Percentiles rank a stretch among this genome's conserved stretches.
These are phyloP conservation scores for Hedychridium roseum DNA, from an alignment of 2,888 invertebrate genomes.

Conservation along the genomic window DNA sequence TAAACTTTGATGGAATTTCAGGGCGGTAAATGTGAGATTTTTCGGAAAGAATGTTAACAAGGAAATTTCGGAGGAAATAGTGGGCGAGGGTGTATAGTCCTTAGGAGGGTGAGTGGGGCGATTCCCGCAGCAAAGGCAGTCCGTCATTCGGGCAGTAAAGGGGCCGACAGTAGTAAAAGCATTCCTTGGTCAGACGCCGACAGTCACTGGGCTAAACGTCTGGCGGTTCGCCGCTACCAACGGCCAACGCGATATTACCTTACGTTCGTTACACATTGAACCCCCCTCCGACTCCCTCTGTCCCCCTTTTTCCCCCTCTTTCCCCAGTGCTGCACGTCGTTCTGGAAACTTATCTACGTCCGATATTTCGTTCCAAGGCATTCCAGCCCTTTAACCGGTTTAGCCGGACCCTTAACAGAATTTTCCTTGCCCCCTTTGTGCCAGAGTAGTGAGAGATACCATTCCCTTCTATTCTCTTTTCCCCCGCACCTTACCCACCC, in stretches of 20 bases:
- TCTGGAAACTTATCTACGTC: not conserved
- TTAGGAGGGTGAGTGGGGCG: too few species aligned
- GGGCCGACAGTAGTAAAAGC: conserved; percentile 30
- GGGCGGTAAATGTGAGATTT: too few species aligned
- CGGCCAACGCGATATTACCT: conserved; percentile 5
- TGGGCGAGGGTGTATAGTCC: too few species aligned
- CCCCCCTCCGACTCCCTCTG: not conserved
- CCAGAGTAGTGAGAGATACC: too few species aligned
- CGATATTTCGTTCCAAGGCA: not conserved
- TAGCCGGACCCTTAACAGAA: too few species aligned
- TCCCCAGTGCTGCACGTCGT: not conserved
- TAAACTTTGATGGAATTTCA: too few species aligned
- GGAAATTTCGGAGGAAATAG: too few species aligned
- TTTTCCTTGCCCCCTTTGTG: too few species aligned
- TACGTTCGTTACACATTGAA: not conserved
- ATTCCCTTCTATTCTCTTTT: too few species aligned
- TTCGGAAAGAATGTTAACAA: too few species aligned
- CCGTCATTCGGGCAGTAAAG: conserved; percentile 10
- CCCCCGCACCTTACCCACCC: too few species aligned
- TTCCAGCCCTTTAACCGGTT: too few species aligned
- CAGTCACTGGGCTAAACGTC: conserved; percentile 14
- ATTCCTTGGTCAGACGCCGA: conserved; percentile 28
- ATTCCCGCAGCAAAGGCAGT: not conserved
- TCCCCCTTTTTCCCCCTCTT: not conserved
- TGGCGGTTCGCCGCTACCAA: not conserved